A percentile compares a stretch with the other conserved stretches of the same genome.
Evolutionary conservation across 1,140 invertebrate species (phyloP).

Genomic region (Oscheius sp.): DNA sequence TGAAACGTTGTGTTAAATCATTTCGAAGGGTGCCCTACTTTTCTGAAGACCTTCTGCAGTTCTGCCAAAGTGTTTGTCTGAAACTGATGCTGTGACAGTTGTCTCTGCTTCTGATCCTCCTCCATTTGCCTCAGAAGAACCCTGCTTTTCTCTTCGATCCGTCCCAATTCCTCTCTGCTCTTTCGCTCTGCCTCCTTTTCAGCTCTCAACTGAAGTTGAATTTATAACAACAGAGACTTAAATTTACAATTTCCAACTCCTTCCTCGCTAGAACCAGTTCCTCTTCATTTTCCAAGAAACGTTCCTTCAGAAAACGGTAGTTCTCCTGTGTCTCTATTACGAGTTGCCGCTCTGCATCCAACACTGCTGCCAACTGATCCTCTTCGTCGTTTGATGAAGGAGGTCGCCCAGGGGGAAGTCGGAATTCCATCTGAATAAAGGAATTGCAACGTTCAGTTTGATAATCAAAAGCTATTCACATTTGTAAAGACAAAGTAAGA

Average conservation of each 20-base stretch:
- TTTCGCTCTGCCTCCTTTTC: neutral
- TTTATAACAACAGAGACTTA: neutral
- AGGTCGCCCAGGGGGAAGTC: neutral
- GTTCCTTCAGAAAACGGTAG: conserved; percentile 1
- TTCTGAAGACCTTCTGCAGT: conserved; percentile 13
- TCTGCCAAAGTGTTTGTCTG: conserved; percentile 4
- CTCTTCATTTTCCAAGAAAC: neutral
- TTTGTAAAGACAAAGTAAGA: no score
- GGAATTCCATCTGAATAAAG: conserved; percentile 12
- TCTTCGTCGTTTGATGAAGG: neutral
- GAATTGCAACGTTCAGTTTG: no score
- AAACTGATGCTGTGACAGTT: neutral
- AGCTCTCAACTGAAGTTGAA: neutral
- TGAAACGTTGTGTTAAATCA: neutral
- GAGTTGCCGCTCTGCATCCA: neutral
- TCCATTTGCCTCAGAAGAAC: neutral
- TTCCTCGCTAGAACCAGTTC: neutral
- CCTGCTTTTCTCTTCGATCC: neutral
- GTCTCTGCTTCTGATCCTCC: neutral
- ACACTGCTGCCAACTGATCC: neutral
- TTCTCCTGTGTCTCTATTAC: conserved; percentile 13
- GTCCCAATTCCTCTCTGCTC: neutral
- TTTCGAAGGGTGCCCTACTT: neutral
- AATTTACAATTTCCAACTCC: neutral
- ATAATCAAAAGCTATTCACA: no score